phyloP scores from a whole-genome alignment of 2,113 vertebrate species.

The Microcebus lehilahytsara region DNA sequence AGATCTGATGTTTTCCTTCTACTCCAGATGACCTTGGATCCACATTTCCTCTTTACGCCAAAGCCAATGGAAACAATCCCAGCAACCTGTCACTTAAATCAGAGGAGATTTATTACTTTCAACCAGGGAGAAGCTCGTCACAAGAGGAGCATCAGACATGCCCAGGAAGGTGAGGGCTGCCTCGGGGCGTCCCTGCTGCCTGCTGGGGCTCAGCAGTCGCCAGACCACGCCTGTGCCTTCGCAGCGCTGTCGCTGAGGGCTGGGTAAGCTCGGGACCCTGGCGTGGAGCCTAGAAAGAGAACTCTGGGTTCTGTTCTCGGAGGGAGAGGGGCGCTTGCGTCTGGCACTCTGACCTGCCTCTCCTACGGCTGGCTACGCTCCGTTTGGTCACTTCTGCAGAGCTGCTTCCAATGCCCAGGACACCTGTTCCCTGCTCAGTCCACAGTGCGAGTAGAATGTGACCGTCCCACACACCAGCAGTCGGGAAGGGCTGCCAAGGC shows the following conservation, averaged over 20 bases:
- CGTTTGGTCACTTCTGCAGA: neutral
- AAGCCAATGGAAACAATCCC: constrained; percentile 9
- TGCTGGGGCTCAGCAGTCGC: neutral
- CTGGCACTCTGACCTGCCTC: neutral
- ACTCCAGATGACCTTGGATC: neutral
- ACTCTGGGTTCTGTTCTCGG: neutral
- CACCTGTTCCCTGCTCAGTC: neutral
- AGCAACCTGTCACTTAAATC: neutral
- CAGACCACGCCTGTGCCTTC: neutral
- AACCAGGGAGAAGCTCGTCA: neutral
- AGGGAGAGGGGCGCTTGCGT: neutral
- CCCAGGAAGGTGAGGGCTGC: neutral
- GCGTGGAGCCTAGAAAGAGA: neutral
- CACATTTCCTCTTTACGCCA: constrained; percentile 20
- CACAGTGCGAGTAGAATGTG: neutral
- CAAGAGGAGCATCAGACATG: neutral
- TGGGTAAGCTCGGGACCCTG: neutral
- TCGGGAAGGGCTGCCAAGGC: neutral
- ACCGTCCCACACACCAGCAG: rapidly evolving
- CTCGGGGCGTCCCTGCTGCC: neutral
- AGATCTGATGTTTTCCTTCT: neutral
- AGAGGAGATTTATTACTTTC: constrained; percentile 40
- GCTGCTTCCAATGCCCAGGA: neutral
- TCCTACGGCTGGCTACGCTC: neutral
- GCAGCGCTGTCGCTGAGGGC: neutral